Conservation (phyloP, 2,113 vertebrate genomes). For the Nesoenas mayeri region DNA sequence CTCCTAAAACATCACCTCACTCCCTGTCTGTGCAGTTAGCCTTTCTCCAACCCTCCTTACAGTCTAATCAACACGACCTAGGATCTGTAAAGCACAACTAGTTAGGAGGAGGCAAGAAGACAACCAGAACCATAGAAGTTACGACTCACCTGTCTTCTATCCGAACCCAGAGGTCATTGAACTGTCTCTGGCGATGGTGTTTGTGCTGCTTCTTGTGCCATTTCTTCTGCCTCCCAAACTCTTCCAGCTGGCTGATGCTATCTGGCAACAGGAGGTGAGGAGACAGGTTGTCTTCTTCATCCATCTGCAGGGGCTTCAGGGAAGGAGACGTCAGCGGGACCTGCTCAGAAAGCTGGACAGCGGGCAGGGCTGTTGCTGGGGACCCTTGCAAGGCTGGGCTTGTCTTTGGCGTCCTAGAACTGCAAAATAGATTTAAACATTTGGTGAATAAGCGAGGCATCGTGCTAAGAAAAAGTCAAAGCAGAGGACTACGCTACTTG, state of each 20-base stretch:
- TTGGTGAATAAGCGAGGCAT: not conserved
- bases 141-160: slow-evolving; percentile 90
- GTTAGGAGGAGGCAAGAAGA: not conserved
- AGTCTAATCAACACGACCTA: not conserved
- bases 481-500: not conserved
- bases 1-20: not conserved
- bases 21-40: not conserved
- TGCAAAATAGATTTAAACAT: slow-evolving; percentile 2
- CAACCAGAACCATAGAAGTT: not conserved
- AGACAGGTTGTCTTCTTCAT: slow-evolving; percentile 84
- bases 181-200: slow-evolving; percentile 86
- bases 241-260: slow-evolving; percentile 96
- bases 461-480: not conserved
- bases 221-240: slow-evolving; percentile 93
- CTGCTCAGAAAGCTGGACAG: slow-evolving; percentile 58
- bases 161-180: slow-evolving; percentile 98
- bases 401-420: slow-evolving; percentile 24
- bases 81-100: not conserved
- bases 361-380: slow-evolving; percentile 32
- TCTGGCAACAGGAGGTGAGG: slow-evolving; percentile 92
- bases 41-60: not conserved
- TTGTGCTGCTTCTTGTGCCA: slow-evolving; percentile 87
- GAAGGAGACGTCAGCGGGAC: slow-evolving; percentile 44
- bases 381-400: slow-evolving; percentile 6
- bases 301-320: slow-evolving; percentile 54